Percentiles rank a stretch among this genome's conserved stretches.
phyloP scores from a whole-genome alignment of 2,888 invertebrate species.

The Diabrotica balteata region DNA sequence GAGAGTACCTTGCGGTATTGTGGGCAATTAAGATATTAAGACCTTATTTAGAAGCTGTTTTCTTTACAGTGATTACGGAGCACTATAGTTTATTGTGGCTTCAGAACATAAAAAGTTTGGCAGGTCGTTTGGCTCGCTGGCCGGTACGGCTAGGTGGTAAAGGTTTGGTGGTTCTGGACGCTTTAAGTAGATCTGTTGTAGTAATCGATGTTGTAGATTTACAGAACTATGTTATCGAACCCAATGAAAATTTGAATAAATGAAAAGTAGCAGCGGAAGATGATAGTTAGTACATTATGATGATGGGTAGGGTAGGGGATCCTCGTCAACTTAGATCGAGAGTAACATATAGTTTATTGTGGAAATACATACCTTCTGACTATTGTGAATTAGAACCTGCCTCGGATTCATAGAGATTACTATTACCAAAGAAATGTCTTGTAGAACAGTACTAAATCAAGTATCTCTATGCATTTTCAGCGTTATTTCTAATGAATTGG shows the following conservation, averaged over 20 bases:
- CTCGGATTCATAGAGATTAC: neutral
- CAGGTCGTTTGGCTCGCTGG: constrained; percentile 4
- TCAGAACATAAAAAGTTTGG: neutral
- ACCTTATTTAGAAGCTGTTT: constrained; percentile 33
- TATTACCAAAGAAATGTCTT: neutral
- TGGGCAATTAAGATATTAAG: constrained; percentile 9
- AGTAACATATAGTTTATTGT: neutral
- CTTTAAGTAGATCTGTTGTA: constrained; percentile 3
- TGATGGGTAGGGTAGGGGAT: too few relatives aligned
- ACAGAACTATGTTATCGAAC: too few relatives aligned
- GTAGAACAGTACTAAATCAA: too few relatives aligned
- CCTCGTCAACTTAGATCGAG: neutral
- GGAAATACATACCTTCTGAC: neutral
- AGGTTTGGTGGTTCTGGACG: constrained; percentile 15
- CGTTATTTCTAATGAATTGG: too few relatives aligned
- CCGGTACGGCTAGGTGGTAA: constrained; percentile 23
- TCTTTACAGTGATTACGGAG: too few relatives aligned
- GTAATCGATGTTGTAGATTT: neutral
- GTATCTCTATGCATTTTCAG: too few relatives aligned
- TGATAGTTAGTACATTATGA: too few relatives aligned
- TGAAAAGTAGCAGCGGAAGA: too few relatives aligned
- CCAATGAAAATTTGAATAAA: too few relatives aligned
- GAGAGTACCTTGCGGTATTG: too few relatives aligned
- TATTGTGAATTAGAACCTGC: neutral
- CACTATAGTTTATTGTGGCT: too few relatives aligned